These are phyloP conservation scores for Uromys caudimaculatus DNA, from an alignment of 2,797 vertebrate species.

Conservation along the genomic window DNA sequence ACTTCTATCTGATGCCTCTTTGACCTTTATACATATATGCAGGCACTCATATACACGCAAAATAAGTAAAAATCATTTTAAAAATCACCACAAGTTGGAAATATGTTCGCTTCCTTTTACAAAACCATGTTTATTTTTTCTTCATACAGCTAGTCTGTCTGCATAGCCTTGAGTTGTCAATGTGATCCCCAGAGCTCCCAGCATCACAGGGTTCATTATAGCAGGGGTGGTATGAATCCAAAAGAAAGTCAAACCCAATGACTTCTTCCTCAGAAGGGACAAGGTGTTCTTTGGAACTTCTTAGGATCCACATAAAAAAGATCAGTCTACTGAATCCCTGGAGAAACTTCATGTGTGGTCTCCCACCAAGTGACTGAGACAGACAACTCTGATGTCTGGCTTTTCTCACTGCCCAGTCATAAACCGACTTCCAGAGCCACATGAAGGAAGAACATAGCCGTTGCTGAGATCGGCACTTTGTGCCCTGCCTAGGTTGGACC, in stretches of 20 bases:
- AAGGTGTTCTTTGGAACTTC: not conserved
- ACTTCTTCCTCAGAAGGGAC: not conserved
- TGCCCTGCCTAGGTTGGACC: no score
- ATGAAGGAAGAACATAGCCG: not conserved
- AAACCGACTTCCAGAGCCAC: not conserved
- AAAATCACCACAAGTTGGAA: constrained; percentile 90
- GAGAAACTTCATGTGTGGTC: not conserved
- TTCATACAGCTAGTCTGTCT: constrained; percentile 93
- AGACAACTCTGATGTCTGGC: not conserved
- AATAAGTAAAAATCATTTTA: constrained; percentile 74
- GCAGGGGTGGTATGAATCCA: constrained; percentile 66
- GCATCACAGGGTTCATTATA: constrained; percentile 85
- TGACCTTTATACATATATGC: not conserved
- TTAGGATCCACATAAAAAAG: not conserved
- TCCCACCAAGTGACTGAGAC: not conserved
- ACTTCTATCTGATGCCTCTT: not conserved
- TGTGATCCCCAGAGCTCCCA: constrained; percentile 87
- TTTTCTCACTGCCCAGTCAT: not conserved
- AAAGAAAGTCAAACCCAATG: not conserved
- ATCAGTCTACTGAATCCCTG: not conserved
- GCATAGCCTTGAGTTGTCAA: constrained; percentile 92
- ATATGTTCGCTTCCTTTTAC: constrained; percentile 92
- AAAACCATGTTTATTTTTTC: constrained; percentile 89
- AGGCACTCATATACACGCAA: not conserved
- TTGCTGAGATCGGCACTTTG: no score